A percentile compares a stretch with the other conserved stretches of the same genome.
Evolutionary conservation across 2,888 invertebrate species (phyloP).

Genomic region (Eledona agricola): DNA sequence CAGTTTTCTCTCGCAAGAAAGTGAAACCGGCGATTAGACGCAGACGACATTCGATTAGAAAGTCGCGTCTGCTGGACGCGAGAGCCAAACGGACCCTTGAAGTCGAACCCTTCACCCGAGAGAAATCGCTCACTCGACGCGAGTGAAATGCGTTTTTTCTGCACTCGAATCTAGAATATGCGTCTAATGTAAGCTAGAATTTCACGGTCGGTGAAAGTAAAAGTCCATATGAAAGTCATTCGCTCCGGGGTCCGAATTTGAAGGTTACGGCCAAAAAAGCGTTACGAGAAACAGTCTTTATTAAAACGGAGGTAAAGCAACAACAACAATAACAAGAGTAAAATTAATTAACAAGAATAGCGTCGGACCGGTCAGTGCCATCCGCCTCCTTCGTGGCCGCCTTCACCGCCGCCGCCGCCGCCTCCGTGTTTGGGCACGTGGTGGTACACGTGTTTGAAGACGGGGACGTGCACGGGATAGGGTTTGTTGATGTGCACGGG

Average conservation of each 20-base stretch:
- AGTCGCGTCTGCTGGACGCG: too few species aligned
- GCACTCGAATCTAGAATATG: conserved; percentile 11
- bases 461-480: conserved; percentile 77
- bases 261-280: conserved; percentile 4
- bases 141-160: conserved; percentile 24
- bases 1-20: too few species aligned
- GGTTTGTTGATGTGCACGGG: conserved; percentile 72
- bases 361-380: conserved; percentile 39
- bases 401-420: conserved; percentile 40
- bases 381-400: conserved; percentile 38
- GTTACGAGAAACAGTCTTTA: conserved; percentile 29
- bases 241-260: conserved; percentile 1
- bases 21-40: too few species aligned
- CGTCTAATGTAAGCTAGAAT: conserved; percentile 23
- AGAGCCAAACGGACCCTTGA: too few species aligned
- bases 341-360: conserved; percentile 29
- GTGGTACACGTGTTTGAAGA: conserved; percentile 79
- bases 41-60: too few species aligned
- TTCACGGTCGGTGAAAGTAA: conserved; percentile 35
- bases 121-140: conserved; percentile 17
- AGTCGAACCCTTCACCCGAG: conserved; percentile 13
- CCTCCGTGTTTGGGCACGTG: conserved; percentile 60
- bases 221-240: conserved; percentile 22
- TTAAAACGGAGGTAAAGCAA: conserved; percentile 18
- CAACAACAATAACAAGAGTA: conserved; percentile 28